Evolutionary conservation across 2,888 invertebrate genomes (phyloP).

Genomic region (Drosophila multiciliata): DNA sequence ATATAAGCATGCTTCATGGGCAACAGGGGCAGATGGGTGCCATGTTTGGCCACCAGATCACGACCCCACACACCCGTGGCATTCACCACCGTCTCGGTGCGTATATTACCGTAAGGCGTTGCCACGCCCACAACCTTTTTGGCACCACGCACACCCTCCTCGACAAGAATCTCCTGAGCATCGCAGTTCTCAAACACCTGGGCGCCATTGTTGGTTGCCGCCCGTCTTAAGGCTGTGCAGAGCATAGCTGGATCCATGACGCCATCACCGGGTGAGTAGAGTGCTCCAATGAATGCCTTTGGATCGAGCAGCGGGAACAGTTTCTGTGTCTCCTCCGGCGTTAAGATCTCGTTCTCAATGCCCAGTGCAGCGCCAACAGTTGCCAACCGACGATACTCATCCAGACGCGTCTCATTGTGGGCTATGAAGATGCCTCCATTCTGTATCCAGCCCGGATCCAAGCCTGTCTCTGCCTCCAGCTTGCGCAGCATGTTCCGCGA

Average conservation of each 20-base stretch:
- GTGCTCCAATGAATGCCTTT: conserved; percentile 90
- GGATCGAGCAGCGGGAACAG: conserved; percentile 92
- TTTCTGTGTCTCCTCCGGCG: conserved; percentile 90
- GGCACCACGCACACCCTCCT: conserved; percentile 84
- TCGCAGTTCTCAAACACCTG: conserved; percentile 91
- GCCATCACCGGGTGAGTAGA: conserved; percentile 93
- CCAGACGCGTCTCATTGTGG: conserved; percentile 90
- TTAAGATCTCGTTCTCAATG: conserved; percentile 90
- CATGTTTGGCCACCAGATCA: conserved; percentile 86
- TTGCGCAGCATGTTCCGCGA: conserved; percentile 89
- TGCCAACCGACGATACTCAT: conserved; percentile 93
- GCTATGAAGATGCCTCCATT: conserved; percentile 97
- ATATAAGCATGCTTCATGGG: conserved; percentile 96
- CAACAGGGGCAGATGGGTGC: conserved; percentile 89
- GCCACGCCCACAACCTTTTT: conserved; percentile 90
- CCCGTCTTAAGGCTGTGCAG: conserved; percentile 90
- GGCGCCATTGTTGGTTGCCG: conserved; percentile 90
- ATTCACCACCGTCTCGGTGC: conserved; percentile 92
- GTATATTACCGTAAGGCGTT: conserved; percentile 90
- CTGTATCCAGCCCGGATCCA: conserved; percentile 94
- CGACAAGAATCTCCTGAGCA: conserved; percentile 89
- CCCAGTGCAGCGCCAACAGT: conserved; percentile 92
- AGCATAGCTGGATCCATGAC: conserved; percentile 94
- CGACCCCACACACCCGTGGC: conserved; percentile 92
- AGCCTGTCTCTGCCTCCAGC: conserved; percentile 91